Evolutionary conservation across 2,113 vertebrate species (phyloP), one percentile per base, ranked within the genome.

Genomic region (Nothoprocta pentlandii): DNA sequence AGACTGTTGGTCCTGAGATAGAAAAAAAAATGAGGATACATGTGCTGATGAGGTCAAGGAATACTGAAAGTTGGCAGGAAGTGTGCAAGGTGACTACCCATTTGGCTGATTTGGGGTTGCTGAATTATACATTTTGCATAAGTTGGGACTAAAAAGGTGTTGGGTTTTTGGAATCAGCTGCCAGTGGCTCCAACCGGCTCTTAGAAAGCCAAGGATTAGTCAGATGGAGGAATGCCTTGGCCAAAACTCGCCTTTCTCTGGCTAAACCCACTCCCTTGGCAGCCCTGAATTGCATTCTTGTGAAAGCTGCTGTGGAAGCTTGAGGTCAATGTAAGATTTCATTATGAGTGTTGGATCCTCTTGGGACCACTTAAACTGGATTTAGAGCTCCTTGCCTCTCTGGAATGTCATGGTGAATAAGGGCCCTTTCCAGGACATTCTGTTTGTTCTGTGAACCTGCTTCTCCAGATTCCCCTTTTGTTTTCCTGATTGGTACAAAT

Each of bases 151-250:
- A 44, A 90, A 90, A 95, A 95, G 93, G 83, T 93, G 90, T 87
- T 96, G 90, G 95, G n/a, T 54, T 92, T 93, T 95, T 94, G 90
- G 86, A 90, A 89, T 89, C 3, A 6, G 54, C 90, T 96, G 95
- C 93, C 83, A 90, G 88, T 94, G 83, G 62, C 80, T 95, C 74
- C 87, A 89, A 80, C 47, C 93, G 77, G 78, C 93, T 95, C 62
- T 95, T 93, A 84, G 80, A 95, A 95, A 94, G 94, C 86, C 94
- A 94, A 80, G 74, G 88, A 95, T 94, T 92, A 94, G 93, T 95
- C 95, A 95, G 93, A 95, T 95, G 85, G 87, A 95, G 92, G 80
- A 94, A 95, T 94, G 90, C 90, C 74, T 86, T 95, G 92, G 95
- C 90, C 86, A 95, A 81, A 96, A 73, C 46, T 69, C 54, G 67